Percentiles rank a stretch among this genome's conserved stretches.
Conservation (phyloP, 2,113 vertebrate species). For the Leptodactylus fuscus region DNA sequence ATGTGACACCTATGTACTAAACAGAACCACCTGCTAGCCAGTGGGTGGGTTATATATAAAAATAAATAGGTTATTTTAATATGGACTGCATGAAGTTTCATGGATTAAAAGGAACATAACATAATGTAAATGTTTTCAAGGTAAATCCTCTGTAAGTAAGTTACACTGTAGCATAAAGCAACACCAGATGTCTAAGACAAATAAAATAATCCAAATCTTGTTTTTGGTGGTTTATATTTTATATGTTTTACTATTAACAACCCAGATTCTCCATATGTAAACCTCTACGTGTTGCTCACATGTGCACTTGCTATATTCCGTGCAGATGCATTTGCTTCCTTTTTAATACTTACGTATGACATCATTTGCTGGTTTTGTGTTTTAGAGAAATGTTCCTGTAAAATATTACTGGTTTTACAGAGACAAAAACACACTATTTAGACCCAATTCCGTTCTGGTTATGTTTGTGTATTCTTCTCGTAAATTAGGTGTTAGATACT, state of each 20-base stretch:
- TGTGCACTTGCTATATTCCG: background rate
- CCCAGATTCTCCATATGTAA: constrained; percentile 26
- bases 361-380: constrained; percentile 53
- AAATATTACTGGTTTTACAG: constrained; percentile 32
- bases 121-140: constrained; percentile 39
- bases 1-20: constrained; percentile 6
- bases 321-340: constrained; percentile 25
- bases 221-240: constrained; percentile 38
- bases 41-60: background rate
- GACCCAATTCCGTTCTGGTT: constrained; percentile 23
- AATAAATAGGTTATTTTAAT: background rate
- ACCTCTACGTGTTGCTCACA: constrained; percentile 9
- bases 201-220: constrained; percentile 42
- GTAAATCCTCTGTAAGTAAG: constrained; percentile 35
- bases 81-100: constrained; percentile 7
- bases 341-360: constrained; percentile 27
- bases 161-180: constrained; percentile 21
- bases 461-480: background rate
- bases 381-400: constrained; percentile 40
- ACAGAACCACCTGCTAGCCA: background rate
- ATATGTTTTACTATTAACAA: constrained; percentile 47
- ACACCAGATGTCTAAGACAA: constrained; percentile 42
- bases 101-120: constrained; percentile 32
- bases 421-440: constrained; percentile 34
- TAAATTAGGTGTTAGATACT: constrained; percentile 45